Evolutionary conservation across 2,797 vertebrate genomes (phyloP).

Genomic region (Acanthurus tractus): DNA sequence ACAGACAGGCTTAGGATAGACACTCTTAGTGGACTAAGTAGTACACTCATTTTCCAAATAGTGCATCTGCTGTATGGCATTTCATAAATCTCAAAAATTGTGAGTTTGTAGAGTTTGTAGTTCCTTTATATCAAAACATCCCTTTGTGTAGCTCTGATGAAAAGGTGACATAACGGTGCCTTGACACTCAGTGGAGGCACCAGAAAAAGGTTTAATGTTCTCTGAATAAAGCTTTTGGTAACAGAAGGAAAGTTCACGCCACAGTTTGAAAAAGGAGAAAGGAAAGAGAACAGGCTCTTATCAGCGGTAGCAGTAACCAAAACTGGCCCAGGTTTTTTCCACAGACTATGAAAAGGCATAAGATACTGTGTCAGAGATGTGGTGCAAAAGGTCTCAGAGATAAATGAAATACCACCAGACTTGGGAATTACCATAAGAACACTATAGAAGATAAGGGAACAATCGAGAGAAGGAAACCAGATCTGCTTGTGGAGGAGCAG

Average conservation of each 20-base stretch:
- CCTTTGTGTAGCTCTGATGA: too few species aligned
- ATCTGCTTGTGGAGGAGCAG: not conserved
- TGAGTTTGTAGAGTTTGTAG: too few species aligned
- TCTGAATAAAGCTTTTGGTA: conserved; percentile 19
- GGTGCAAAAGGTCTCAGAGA: conserved; percentile 14
- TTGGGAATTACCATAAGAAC: conserved; percentile 12
- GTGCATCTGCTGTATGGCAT: too few species aligned
- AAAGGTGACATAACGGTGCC: not conserved
- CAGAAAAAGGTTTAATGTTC: not conserved
- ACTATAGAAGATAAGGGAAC: not conserved
- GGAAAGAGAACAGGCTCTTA: conserved; percentile 8
- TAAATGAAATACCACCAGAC: not conserved
- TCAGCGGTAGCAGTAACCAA: conserved; percentile 18
- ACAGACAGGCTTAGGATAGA: too few species aligned
- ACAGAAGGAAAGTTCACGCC: not conserved
- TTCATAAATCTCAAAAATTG: too few species aligned
- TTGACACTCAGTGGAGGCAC: conserved; percentile 1
- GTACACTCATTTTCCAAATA: too few species aligned
- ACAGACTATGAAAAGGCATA: not conserved
- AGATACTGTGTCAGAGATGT: conserved; percentile 1
- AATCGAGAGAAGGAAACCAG: not conserved
- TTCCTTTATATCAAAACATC: too few species aligned
- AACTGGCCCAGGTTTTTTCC: conserved; percentile 8
- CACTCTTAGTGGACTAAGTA: too few species aligned
- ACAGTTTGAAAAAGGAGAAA: conserved; percentile 6